Evolutionary conservation across 2,113 vertebrate genomes (phyloP).

Genomic region (Albula goreensis): DNA sequence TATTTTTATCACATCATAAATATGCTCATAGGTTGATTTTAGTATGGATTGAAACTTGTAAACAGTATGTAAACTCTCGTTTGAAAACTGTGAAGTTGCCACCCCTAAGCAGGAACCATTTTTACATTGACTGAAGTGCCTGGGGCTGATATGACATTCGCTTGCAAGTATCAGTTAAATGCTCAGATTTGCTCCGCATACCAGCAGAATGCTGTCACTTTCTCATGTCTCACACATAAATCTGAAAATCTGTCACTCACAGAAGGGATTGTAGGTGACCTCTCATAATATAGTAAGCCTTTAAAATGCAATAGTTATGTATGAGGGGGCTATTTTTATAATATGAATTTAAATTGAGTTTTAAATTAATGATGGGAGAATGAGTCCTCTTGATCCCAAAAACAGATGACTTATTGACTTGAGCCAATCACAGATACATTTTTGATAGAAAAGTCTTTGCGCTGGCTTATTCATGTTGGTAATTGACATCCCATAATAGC

Average conservation of each 20-base stretch:
- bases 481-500: neutral
- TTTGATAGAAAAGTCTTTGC: neutral
- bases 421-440: neutral
- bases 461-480: neutral
- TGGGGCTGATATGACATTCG: too few species aligned
- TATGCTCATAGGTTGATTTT: too few species aligned
- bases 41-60: too few species aligned
- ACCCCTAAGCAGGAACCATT: too few species aligned
- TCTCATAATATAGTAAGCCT: too few species aligned
- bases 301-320: too few species aligned
- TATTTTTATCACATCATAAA: too few species aligned
- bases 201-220: neutral
- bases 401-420: neutral
- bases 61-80: too few species aligned
- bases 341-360: neutral
- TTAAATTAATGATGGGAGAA: neutral
- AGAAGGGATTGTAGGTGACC: too few species aligned
- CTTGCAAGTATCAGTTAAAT: too few species aligned
- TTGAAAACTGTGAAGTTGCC: too few species aligned
- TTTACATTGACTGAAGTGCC: too few species aligned
- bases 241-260: neutral
- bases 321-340: neutral
- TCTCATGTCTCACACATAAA: neutral
- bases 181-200: neutral
- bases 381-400: neutral